Base-by-base conservation (phyloP, 2,113 vertebrate species). In the Nibea coibor region DNA sequence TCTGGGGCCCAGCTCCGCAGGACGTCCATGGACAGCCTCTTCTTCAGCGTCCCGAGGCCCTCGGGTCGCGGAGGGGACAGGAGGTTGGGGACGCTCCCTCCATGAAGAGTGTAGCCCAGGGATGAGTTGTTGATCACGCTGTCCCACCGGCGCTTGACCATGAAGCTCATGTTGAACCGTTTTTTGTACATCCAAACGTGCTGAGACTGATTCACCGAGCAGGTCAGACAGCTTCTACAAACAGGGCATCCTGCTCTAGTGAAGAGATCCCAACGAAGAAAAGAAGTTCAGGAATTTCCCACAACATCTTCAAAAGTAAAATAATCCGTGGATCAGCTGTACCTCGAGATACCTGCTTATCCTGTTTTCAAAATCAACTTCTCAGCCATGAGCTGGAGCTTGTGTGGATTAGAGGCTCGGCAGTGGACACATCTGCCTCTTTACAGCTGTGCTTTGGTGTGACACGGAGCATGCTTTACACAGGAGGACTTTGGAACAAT, bases 31-130 rank as follows among this genome's bases (percentile, higher is more conserved):
- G 92, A 93, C 47, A 91, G 82, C 6, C 90, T 87, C 81, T 94
- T 95, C 74, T 84, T 89, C n/a, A 93, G 64, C 56, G 69, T 56
- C 9, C 65, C 82, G 10, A 63, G 66, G 50, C 59, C 50, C 12
- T 91, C 80, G 0, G 39, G 39, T 3, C 8, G 56, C 9, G 78
- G 78, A 19, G 61, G 78, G 31, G 62, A 86, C 66, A 93, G 72
- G 43, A 92, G 84, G 76, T 84, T 90, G 56, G 94, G 91, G 35
- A 78, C 82, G 35, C 94, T 95, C 75, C 93, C 95, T 71, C 95
- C 88, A 45, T 87, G 86, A 9, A 85, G 19, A 42, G 71, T 53
- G 22, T 93, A 85, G 26, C 91, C 84, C 48, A 92, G 70, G 39
- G 88, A 11, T 14, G 88, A 75, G 50, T 87, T 91, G 68, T 78